A percentile compares a stretch with the other conserved stretches of the same genome.
phyloP scores from a whole-genome alignment of 2,797 vertebrate genomes.

The Notoglanidium macrostoma region DNA sequence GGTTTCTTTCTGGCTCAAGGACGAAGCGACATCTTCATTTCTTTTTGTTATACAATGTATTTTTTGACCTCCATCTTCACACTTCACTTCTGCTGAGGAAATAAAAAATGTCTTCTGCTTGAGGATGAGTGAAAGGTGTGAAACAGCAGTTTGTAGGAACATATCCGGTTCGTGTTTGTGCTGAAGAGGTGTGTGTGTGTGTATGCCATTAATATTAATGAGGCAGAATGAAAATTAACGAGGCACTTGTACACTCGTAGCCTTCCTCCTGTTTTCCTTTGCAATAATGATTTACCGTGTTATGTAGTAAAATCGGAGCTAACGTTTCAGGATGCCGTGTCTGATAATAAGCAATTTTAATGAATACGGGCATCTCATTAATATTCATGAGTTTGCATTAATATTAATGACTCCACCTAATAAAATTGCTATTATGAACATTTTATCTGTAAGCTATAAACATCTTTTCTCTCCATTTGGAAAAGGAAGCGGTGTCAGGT shows the following conservation, averaged over 20 bases:
- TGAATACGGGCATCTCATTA: background rate
- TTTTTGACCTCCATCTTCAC: background rate
- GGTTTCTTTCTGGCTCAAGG: conserved; percentile 10
- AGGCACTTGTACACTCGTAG: background rate
- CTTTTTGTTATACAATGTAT: background rate
- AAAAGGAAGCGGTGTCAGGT: background rate
- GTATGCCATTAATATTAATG: conserved; percentile 15
- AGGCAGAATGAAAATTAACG: conserved; percentile 11
- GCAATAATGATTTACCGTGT: background rate
- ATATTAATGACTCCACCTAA: background rate
- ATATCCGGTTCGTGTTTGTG: background rate
- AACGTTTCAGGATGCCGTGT: conserved; percentile 1
- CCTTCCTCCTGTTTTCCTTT: background rate
- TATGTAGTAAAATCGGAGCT: background rate
- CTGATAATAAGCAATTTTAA: conserved; percentile 1
- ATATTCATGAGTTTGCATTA: background rate
- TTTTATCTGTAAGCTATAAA: background rate
- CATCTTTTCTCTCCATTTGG: background rate
- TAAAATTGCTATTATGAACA: background rate
- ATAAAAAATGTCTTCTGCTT: background rate
- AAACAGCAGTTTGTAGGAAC: background rate
- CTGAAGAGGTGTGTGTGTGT: background rate
- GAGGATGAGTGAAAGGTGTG: background rate
- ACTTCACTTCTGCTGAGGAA: background rate
- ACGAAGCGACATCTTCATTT: background rate